Conservation (phyloP, 2,888 invertebrate species). For the Pachydiplax longipennis region DNA sequence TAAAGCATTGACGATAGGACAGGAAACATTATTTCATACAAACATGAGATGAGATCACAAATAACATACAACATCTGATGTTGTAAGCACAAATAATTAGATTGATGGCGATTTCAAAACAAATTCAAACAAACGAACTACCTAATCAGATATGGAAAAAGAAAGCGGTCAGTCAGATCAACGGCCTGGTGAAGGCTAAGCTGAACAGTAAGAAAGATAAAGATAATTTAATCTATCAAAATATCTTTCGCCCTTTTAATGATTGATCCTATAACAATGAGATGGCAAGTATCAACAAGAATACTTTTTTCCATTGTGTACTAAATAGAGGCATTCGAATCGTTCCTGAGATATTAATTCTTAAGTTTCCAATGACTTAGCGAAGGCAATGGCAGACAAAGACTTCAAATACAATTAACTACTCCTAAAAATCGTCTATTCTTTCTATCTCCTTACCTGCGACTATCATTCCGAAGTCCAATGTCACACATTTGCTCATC, state of each 20-base stretch:
- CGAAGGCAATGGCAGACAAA: background rate
- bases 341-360: background rate
- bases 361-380: background rate
- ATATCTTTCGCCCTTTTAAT: background rate
- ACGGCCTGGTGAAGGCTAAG: background rate
- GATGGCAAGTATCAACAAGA: background rate
- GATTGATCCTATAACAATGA: background rate
- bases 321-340: background rate
- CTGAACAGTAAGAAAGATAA: background rate
- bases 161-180: background rate
- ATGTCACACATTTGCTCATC: constrained; percentile 32
- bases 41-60: no score
- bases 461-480: constrained; percentile 25
- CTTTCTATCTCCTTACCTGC: constrained; percentile 35
- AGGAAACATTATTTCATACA: no score
- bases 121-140: no score
- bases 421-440: background rate
- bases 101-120: no score
- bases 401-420: background rate
- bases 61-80: no score
- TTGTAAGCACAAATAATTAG: no score
- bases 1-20: no score
- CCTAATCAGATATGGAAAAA: no score
- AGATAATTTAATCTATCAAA: background rate
- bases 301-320: background rate